These are phyloP conservation scores for Heliconius cydno DNA, from an alignment of 2,888 invertebrate species.

Conservation along the genomic window DNA sequence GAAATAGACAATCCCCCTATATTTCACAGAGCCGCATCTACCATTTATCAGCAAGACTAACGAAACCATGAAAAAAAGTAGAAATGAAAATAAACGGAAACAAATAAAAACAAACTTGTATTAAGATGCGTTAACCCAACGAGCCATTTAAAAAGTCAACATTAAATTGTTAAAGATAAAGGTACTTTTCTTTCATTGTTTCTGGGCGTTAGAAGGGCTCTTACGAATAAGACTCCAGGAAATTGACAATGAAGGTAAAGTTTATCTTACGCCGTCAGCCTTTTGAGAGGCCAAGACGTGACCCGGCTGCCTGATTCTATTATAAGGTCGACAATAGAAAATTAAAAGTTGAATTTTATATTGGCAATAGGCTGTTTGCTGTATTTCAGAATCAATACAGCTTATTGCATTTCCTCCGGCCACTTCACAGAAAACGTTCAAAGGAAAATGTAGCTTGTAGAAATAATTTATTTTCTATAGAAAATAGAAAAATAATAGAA, in stretches of 20 bases:
- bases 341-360: slow-evolving; percentile 74
- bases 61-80: not conserved
- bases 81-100: slow-evolving; percentile 13
- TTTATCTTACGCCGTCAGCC: slow-evolving; percentile 79
- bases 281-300: slow-evolving; percentile 75
- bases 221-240: slow-evolving; percentile 67
- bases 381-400: slow-evolving; percentile 68
- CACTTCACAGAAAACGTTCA: slow-evolving; percentile 9
- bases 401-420: slow-evolving; percentile 10
- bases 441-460: not conserved
- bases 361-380: slow-evolving; percentile 66
- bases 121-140: slow-evolving; percentile 58
- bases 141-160: slow-evolving; percentile 75
- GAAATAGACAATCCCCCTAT: slow-evolving; percentile 16
- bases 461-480: slow-evolving; percentile 6
- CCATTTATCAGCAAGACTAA: not conserved
- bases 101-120: slow-evolving; percentile 29
- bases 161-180: slow-evolving; percentile 68
- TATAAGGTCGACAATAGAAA: slow-evolving; percentile 68
- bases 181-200: slow-evolving; percentile 75
- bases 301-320: slow-evolving; percentile 75
- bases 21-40: slow-evolving; percentile 16
- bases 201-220: slow-evolving; percentile 69
- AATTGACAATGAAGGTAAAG: slow-evolving; percentile 82
- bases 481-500: slow-evolving; percentile 1